Evolutionary conservation across 2,888 invertebrate species (phyloP), one percentile per base, ranked within the genome.

Genomic region (Acronicta alni): DNA sequence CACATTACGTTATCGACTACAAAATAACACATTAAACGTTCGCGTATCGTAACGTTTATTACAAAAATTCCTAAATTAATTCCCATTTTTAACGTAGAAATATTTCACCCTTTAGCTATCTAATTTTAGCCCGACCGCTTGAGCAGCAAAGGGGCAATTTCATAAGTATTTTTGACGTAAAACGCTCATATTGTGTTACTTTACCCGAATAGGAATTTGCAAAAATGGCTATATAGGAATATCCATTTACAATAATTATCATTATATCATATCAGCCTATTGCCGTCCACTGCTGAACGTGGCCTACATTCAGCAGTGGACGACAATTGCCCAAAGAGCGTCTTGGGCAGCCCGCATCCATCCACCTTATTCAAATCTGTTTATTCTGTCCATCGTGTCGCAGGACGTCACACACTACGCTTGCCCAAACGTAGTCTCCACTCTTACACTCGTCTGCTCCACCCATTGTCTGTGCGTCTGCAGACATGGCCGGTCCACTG

Each of bases 161-260:
- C 56, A 55, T 71, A 66, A 71, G 67, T 66, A 75, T 66, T 65
- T 75, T 57, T 55, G 59, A 75, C 54, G 59, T 71, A 58, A 18
- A 48, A 8, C 47, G 38, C 38, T 48, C 54, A 44, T 48, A 37
- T 52, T 38, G 52, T 48, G 30, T 72, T 46, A 67, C 48, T 55
- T 67, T 44, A 66, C 20, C 44, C 72, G 59, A 55, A 67, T 59
- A 72, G 52, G 52, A 59, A 48, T 48, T 72, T 56, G 47, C 55
- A 73, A 55, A 72, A 72, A 68, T 60, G 48, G 38, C 42, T 48
- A 44, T 37, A 35, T 15, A 15, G 14, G 38, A 44, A 67, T 72
- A 68, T 68, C 43, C 47, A 41, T 38, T 67, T 67, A 67, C 59
- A 72, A 58, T n/a, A n/a, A n/a, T n/a, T n/a, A n/a, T n/a, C n/a